These are phyloP conservation scores for Cryptotermes secundus DNA, from an alignment of 1,140 invertebrate species.

Conservation along the genomic window DNA sequence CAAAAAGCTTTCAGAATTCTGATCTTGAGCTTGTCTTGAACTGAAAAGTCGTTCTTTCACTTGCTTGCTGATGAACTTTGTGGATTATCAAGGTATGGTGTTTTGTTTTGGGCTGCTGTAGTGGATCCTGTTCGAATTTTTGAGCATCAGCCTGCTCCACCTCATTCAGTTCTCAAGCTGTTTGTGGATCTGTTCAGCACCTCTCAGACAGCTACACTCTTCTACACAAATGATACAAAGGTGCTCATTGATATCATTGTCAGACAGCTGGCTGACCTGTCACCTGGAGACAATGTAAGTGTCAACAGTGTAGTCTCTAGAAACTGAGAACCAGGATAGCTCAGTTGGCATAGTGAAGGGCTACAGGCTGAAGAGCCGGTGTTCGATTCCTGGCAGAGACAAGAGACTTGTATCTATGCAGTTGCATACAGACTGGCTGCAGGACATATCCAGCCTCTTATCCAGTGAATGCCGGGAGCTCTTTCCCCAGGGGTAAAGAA, in stretches of 20 bases:
- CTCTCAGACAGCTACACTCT: slow-evolving; percentile 73
- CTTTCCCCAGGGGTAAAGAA: no score
- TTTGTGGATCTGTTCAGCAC: slow-evolving; percentile 80
- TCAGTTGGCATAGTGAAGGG: no score
- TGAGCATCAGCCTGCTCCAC: slow-evolving; percentile 73
- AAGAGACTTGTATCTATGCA: no score
- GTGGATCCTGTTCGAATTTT: slow-evolving; percentile 86
- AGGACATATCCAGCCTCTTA: no score
- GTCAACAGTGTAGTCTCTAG: background rate
- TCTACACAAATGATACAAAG: slow-evolving; percentile 92
- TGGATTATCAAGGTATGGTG: background rate
- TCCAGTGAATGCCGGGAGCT: no score
- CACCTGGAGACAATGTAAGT: slow-evolving; percentile 79
- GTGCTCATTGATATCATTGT: slow-evolving; percentile 91
- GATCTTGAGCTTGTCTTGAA: no score
- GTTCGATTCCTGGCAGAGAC: no score
- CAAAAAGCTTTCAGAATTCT: no score
- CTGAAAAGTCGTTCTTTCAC: no score
- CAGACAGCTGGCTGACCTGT: slow-evolving; percentile 81
- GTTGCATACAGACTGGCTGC: no score
- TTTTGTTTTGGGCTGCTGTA: slow-evolving; percentile 47
- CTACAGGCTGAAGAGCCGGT: no score
- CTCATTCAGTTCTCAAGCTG: slow-evolving; percentile 85
- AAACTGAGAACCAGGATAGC: no score
- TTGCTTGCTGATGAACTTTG: background rate